Evolutionary conservation across 53 echinoderm and acorn worm genomes (phyloP).

Genomic region (Antedon mediterranea): DNA sequence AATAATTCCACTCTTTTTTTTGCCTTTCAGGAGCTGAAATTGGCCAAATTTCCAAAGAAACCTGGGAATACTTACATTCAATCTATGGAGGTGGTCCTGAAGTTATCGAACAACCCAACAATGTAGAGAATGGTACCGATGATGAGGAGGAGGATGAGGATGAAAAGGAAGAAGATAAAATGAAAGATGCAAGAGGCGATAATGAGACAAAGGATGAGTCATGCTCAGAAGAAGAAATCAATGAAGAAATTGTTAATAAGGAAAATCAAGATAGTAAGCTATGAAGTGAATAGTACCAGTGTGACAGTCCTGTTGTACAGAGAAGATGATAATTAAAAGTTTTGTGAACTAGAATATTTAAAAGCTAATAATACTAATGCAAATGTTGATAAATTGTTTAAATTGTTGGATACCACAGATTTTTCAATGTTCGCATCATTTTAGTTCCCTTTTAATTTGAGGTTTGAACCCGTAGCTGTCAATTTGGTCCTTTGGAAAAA

Average conservation of each 20-base stretch:
- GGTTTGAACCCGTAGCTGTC: too few species aligned
- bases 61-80: constrained; percentile 79
- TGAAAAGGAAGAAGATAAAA: not conserved
- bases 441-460: too few species aligned
- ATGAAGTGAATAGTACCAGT: too few species aligned
- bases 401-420: too few species aligned
- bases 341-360: too few species aligned
- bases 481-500: too few species aligned
- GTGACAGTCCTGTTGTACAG: too few species aligned
- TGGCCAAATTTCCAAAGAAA: constrained; percentile 88
- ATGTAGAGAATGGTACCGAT: not conserved
- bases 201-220: not conserved
- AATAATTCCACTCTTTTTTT: not conserved
- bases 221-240: not conserved
- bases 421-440: too few species aligned
- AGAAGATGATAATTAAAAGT: too few species aligned
- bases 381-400: too few species aligned
- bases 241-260: not conserved
- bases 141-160: not conserved
- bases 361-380: too few species aligned
- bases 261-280: not conserved
- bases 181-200: not conserved
- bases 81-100: constrained; percentile 93
- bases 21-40: constrained; percentile 87
- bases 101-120: constrained; percentile 44